Conservation (phyloP, 2,113 vertebrate species). For the Salvelinus namaycush region DNA sequence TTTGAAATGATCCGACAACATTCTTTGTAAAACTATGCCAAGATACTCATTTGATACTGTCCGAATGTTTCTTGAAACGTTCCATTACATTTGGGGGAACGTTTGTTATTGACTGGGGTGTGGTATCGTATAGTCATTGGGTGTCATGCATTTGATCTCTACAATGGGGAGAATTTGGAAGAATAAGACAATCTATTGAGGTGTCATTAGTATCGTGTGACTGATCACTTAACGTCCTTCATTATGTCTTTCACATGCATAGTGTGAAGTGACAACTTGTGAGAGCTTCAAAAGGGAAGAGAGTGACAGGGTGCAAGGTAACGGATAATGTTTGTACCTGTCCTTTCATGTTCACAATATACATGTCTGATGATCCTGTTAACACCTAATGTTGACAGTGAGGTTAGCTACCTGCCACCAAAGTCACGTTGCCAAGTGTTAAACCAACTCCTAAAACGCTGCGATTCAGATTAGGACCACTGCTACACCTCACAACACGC, state of each 20-base stretch:
- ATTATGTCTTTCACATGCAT: background rate
- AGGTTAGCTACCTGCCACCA: background rate
- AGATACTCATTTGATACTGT: too few relatives aligned
- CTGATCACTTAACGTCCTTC: background rate
- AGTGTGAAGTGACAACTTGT: too few relatives aligned
- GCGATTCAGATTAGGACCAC: too few relatives aligned
- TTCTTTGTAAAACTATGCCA: background rate
- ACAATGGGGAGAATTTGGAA: background rate
- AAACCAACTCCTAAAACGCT: background rate
- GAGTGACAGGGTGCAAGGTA: too few relatives aligned
- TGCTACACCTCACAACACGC: background rate
- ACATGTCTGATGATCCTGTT: constrained; percentile 57
- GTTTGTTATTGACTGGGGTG: too few relatives aligned
- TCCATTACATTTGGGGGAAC: too few relatives aligned
- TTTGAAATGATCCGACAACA: background rate
- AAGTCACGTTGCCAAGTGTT: background rate
- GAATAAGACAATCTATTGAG: background rate
- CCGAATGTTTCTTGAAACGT: too few relatives aligned
- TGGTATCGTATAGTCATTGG: background rate
- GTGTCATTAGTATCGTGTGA: background rate
- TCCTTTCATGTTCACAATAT: constrained; percentile 56
- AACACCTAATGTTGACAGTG: background rate
- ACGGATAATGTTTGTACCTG: constrained; percentile 3
- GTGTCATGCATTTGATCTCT: background rate
- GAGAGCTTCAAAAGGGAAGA: too few relatives aligned